Evolutionary conservation across 92 coral and sea anemone genomes (phyloP).

Genomic region (Heliopora coerulea): DNA sequence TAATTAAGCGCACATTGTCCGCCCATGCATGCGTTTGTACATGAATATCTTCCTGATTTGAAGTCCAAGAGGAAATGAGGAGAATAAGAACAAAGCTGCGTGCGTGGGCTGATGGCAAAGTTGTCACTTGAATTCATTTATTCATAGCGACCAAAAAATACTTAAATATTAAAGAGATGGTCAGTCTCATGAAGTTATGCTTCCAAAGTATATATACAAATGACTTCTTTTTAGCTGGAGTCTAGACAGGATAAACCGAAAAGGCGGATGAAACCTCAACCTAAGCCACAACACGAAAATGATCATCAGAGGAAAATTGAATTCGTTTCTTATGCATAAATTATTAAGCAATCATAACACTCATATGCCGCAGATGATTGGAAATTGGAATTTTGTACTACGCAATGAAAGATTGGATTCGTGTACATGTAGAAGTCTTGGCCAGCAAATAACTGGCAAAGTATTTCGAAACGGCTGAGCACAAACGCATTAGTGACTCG

Average conservation of each 20-base stretch:
- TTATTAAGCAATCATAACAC: slow-evolving; percentile 23
- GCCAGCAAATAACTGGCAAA: no score
- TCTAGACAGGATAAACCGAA: not conserved
- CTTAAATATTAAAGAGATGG: slow-evolving; percentile 34
- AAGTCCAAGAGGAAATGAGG: slow-evolving; percentile 3
- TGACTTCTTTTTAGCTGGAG: not conserved
- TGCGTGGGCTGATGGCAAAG: slow-evolving; percentile 32
- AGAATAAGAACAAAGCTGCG: slow-evolving; percentile 19
- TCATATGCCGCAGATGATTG: slow-evolving; percentile 11
- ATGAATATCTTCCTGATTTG: not conserved
- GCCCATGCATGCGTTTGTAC: not conserved
- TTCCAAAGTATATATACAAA: slow-evolving; percentile 13
- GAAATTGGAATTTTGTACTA: slow-evolving; percentile 3
- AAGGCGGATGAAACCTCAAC: not conserved
- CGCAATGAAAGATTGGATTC: no score
- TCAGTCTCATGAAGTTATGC: not conserved
- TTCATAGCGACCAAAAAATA: slow-evolving; percentile 20
- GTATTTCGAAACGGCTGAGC: no score
- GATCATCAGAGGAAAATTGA: slow-evolving; percentile 23
- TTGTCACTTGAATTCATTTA: slow-evolving; percentile 25
- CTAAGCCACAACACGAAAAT: slow-evolving; percentile 17
- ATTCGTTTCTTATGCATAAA: slow-evolving; percentile 7
- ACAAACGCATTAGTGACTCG: no score
- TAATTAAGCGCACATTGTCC: slow-evolving; percentile 1
- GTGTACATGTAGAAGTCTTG: no score